Evolutionary conservation across 1,140 invertebrate genomes (phyloP).

Genomic region (Harlomillsia oculata): DNA sequence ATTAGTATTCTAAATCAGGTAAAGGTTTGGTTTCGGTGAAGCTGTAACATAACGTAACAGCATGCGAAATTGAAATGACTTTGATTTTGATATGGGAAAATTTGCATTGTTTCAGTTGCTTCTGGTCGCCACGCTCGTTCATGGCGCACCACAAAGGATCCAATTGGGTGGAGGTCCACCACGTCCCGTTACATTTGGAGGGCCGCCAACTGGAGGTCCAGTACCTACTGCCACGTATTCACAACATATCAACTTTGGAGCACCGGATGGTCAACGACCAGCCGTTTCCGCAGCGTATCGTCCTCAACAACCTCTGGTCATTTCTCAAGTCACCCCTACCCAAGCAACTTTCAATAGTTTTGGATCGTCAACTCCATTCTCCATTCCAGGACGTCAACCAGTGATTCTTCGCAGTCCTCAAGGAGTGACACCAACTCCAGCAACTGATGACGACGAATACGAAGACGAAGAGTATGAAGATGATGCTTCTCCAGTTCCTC

Average conservation of each 20-base stretch:
- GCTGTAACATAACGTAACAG: too few species aligned
- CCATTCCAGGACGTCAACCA: not conserved
- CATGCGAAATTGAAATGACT: too few species aligned
- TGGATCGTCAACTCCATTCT: not conserved
- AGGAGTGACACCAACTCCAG: conserved; percentile 7
- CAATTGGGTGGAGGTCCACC: conserved; percentile 15
- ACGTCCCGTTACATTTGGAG: conserved; percentile 7
- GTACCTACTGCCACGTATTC: conserved; percentile 18
- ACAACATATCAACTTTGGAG: conserved; percentile 24
- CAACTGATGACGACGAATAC: conserved; percentile 10
- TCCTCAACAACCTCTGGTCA: conserved; percentile 14
- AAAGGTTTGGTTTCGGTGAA: too few species aligned
- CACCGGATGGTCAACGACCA: not conserved
- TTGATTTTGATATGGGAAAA: too few species aligned
- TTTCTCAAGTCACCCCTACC: not conserved
- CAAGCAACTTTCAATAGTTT: conserved; percentile 7
- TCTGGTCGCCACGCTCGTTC: conserved; percentile 1
- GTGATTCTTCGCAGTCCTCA: not conserved
- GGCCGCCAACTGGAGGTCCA: not conserved
- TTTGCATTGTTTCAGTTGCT: too few species aligned
- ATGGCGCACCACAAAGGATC: conserved; percentile 6
- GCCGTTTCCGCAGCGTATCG: conserved; percentile 1
- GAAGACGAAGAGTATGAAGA: conserved; percentile 28
- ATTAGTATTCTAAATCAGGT: too few species aligned
- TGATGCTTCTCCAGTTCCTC: conserved; percentile 11